Evolutionary conservation across 2,888 invertebrate species (phyloP).

Genomic region (Nudaria mundana): DNA sequence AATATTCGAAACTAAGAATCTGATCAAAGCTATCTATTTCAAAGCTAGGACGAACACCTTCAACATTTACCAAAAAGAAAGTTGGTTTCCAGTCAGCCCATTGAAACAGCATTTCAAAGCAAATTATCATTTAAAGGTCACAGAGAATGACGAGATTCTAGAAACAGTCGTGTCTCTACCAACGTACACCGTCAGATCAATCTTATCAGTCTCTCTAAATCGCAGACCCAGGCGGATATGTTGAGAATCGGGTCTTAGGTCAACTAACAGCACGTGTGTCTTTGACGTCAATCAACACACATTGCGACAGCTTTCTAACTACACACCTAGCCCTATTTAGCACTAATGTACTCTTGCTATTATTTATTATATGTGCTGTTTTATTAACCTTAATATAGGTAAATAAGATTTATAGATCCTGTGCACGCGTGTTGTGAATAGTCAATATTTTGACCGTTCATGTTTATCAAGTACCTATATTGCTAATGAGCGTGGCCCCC

Average conservation of each 20-base stretch:
- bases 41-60: too few species aligned
- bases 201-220: constrained; percentile 41
- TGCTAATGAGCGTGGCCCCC: constrained; percentile 46
- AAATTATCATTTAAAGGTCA: constrained; percentile 34
- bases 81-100: too few species aligned
- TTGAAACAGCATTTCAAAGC: constrained; percentile 16
- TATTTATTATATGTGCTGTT: constrained; percentile 16
- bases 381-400: constrained; percentile 10
- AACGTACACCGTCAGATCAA: constrained; percentile 40
- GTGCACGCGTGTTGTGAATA: constrained; percentile 24
- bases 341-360: constrained; percentile 12
- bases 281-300: constrained; percentile 58
- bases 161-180: constrained; percentile 25
- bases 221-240: constrained; percentile 42
- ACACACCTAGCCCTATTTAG: constrained; percentile 30
- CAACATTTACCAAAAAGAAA: too few species aligned
- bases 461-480: constrained; percentile 37
- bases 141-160: constrained; percentile 25
- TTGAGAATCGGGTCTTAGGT: constrained; percentile 57
- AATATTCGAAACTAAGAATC: too few species aligned
- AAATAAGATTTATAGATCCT: constrained; percentile 19
- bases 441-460: constrained; percentile 38
- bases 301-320: constrained; percentile 47
- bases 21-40: too few species aligned
- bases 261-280: constrained; percentile 53